Conservation (phyloP, 2,113 vertebrate genomes). For the Marmota monax region DNA sequence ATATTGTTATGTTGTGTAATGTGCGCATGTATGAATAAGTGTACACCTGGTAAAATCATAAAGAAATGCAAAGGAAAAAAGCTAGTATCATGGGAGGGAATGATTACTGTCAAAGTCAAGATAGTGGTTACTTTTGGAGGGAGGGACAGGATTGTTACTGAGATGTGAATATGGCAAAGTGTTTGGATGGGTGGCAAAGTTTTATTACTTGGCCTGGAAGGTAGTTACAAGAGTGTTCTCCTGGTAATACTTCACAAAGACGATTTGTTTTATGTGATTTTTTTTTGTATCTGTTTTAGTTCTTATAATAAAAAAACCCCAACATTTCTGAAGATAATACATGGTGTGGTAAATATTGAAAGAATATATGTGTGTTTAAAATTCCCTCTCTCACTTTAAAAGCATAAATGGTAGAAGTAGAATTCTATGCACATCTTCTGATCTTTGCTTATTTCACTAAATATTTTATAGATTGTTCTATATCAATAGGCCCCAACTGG, state of each 20-base stretch:
- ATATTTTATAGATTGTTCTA: background rate
- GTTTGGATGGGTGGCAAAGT: background rate
- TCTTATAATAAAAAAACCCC: background rate
- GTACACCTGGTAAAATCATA: background rate
- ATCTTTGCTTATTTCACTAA: background rate
- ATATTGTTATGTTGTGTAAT: no score
- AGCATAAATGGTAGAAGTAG: background rate
- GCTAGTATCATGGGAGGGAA: background rate
- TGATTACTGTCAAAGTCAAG: background rate
- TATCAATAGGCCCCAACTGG: background rate
- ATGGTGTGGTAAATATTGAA: background rate
- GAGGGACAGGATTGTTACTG: background rate
- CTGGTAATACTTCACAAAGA: background rate
- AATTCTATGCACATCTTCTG: background rate
- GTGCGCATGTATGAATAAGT: no score
- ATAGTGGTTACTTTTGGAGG: background rate
- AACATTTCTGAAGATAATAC: slow-evolving; percentile 2
- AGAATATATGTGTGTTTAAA: background rate
- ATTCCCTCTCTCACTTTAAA: background rate
- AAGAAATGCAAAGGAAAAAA: background rate
- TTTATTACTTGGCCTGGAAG: background rate
- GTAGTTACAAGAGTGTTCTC: background rate
- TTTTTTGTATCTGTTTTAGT: slow-evolving; percentile 11
- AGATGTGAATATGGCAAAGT: background rate
- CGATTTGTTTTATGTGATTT: background rate